Percentiles rank a stretch among this genome's conserved stretches.
These are phyloP conservation scores for Megathymus violae DNA, from an alignment of 1,140 invertebrate genomes.

Conservation along the genomic window DNA sequence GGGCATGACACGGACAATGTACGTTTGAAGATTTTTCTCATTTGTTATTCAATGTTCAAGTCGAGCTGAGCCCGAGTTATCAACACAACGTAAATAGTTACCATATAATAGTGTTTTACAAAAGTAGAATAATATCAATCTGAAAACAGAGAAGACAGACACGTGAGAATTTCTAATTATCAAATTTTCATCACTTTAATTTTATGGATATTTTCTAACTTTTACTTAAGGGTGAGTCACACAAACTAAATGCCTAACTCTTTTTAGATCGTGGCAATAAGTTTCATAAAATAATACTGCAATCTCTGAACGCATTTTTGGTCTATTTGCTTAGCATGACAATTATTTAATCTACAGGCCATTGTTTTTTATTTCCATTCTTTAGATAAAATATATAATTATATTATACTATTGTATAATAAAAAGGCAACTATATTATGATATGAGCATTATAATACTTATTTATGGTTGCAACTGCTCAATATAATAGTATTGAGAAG, in stretches of 20 bases:
- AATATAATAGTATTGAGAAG: neutral
- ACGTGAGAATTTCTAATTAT: neutral
- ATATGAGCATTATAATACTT: too few relatives aligned
- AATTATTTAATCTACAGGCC: neutral
- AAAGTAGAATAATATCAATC: neutral
- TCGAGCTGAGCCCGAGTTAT: conserved; percentile 39
- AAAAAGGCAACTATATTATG: too few relatives aligned
- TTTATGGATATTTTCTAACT: neutral
- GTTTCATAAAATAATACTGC: neutral
- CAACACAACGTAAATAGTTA: conserved; percentile 40
- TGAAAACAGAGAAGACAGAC: neutral
- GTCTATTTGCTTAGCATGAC: neutral
- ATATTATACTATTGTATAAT: too few relatives aligned
- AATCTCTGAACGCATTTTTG: neutral
- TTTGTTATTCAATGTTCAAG: conserved; percentile 60
- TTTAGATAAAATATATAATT: neutral
- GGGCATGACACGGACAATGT: conserved; percentile 48
- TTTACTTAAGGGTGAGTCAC: neutral
- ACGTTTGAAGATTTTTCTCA: conserved; percentile 61
- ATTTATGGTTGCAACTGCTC: neutral
- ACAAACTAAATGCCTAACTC: too few relatives aligned
- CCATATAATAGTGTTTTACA: conserved; percentile 48
- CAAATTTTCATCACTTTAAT: neutral
- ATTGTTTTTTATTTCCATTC: neutral
- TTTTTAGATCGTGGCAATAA: too few relatives aligned